Evolutionary conservation across 92 coral and sea anemone species (phyloP), one percentile per base, ranked within the genome.

Genomic region (Actinostola sp.): DNA sequence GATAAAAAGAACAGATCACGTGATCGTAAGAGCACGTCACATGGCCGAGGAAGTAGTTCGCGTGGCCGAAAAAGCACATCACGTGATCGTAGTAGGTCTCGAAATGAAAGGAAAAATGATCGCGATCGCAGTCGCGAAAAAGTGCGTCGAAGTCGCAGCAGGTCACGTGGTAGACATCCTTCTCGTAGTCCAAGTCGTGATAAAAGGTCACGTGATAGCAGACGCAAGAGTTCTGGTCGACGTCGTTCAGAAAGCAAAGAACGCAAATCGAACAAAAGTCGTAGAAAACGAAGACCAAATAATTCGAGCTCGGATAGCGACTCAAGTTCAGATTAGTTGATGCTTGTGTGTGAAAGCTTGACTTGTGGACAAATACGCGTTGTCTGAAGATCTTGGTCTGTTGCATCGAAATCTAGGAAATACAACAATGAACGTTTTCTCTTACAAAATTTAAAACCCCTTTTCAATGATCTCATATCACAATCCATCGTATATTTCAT

Each of bases 21-120:
- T 36, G 65, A 70, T 17, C 19, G 65, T 9, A 70, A 52, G 48
- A 32, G n/a, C 38, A 49, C 29, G 24, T 34, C 71, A 61, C 80
- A 61, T 41, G 42, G 23, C 1, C 31, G 71, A n/a, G 34, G 19
- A 15, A 46, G 30, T 11, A 48, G 56, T 7, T 50, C 71, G 25
- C 77, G 66, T 27, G 61, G 50, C 19, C 50, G 67, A 6, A 72
- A 29, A 24, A 13, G 61, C 0, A 23, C 44, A 23, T 20, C 72
- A 49, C 74, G 74, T 76, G 73, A 64, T 33, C 66, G 76, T 17
- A 66, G 83, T 68, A 53, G 83, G 8, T 67, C 74, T 26, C 42
- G 61, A 7, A 32, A 63, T 39, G 6, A n/a, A 38, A 60, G 68
- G 63, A 53, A 69, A 31, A 17, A 21, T 2, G 8, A 4, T 9